Percentiles rank a stretch among this genome's conserved stretches.
These are phyloP conservation scores for Ctenodactylus gundi DNA, from an alignment of 2,113 vertebrate genomes.

Conservation along the genomic window DNA sequence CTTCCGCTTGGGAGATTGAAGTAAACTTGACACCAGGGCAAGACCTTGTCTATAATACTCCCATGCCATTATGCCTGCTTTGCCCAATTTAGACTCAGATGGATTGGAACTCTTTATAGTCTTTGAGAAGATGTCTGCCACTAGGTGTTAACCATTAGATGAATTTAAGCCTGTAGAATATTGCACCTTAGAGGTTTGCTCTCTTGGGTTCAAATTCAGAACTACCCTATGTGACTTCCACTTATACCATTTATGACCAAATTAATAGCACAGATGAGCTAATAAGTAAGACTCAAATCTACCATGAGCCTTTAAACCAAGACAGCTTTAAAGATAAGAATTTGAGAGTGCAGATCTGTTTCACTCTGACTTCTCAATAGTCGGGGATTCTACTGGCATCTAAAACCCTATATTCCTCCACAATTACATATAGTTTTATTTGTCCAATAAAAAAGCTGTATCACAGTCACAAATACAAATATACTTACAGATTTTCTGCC, in stretches of 20 bases:
- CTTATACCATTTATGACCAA: not conserved
- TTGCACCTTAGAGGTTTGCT: not conserved
- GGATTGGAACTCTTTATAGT: conserved; percentile 10
- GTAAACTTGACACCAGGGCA: conserved; percentile 55
- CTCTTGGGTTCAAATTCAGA: not conserved
- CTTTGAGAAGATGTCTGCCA: conserved; percentile 42
- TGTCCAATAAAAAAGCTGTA: not conserved
- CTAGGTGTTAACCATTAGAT: conserved; percentile 31
- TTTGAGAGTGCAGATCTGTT: not conserved
- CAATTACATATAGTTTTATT: not conserved
- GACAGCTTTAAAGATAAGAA: not conserved
- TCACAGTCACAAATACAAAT: not conserved
- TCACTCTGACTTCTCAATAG: not conserved
- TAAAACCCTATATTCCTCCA: not conserved
- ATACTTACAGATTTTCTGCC: not conserved
- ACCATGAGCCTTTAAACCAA: not conserved
- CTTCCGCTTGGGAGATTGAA: conserved; percentile 31
- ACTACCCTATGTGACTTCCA: not conserved
- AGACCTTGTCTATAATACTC: conserved; percentile 22
- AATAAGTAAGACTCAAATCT: not conserved
- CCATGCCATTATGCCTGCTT: conserved; percentile 27
- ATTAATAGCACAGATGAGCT: not conserved
- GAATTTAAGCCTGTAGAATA: not conserved
- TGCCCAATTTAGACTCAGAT: conserved; percentile 46
- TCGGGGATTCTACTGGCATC: not conserved